Percentiles rank a stretch among this genome's conserved stretches.
These are phyloP conservation scores for Aspidiotus destructor DNA, from an alignment of 2,888 invertebrate species.

Conservation along the genomic window DNA sequence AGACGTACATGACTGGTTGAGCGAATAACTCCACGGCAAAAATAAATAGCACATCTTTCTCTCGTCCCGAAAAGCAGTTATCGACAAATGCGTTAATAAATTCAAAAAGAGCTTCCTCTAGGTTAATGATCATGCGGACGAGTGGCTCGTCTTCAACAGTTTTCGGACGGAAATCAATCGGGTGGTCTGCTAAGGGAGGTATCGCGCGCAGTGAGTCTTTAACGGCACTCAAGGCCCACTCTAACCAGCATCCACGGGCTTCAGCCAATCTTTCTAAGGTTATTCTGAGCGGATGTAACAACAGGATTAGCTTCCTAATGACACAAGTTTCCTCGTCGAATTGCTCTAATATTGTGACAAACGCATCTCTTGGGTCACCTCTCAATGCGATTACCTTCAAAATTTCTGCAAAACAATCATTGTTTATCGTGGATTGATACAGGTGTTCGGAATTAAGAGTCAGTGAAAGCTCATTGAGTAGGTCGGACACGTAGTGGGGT, in stretches of 20 bases:
- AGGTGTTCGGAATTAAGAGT: constrained; percentile 6
- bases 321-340: constrained; percentile 20
- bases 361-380: neutral
- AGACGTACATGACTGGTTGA: constrained; percentile 12
- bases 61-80: neutral
- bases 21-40: constrained; percentile 13
- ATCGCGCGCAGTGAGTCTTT: constrained; percentile 10
- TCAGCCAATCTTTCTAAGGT: neutral
- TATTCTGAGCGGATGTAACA: constrained; percentile 12
- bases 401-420: constrained; percentile 23
- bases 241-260: constrained; percentile 11
- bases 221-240: constrained; percentile 17
- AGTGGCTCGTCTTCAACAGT: constrained; percentile 1
- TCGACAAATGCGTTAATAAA: constrained; percentile 8
- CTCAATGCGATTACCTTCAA: constrained; percentile 7
- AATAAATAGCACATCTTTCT: neutral
- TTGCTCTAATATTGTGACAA: constrained; percentile 20
- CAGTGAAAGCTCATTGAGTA: constrained; percentile 3
- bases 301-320: constrained; percentile 14
- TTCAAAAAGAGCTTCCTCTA: neutral
- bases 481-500: neutral
- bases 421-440: neutral
- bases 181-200: constrained; percentile 6
- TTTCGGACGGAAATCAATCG: constrained; percentile 10
- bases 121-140: constrained; percentile 3